phyloP scores from a whole-genome alignment of 1,140 invertebrate genomes.

The Leptinotarsa lineolata region DNA sequence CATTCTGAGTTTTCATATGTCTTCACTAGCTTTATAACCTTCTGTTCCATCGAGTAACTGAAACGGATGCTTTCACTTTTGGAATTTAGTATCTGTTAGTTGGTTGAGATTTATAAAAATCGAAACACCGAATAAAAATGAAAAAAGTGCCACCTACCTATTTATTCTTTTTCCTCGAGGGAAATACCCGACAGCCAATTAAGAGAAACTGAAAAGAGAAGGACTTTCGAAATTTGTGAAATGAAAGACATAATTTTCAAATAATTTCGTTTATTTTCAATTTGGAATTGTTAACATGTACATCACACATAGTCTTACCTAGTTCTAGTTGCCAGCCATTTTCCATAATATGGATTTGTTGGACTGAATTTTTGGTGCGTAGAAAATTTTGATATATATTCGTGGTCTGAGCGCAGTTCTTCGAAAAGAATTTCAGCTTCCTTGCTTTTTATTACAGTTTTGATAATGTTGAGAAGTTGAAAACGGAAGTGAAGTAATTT shows the following conservation, averaged over 20 bases:
- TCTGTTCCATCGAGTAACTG: background rate
- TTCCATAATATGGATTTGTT: conserved; percentile 38
- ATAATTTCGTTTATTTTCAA: conserved; percentile 55
- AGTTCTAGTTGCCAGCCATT: conserved; percentile 44
- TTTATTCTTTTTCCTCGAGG: conserved; percentile 33
- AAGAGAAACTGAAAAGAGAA: conserved; percentile 35
- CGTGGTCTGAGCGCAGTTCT: background rate
- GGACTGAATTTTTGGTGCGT: conserved; percentile 48
- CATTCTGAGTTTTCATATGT: no score
- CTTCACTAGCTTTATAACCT: no score
- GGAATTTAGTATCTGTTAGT: conserved; percentile 54
- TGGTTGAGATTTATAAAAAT: conserved; percentile 33
- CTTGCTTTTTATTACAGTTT: background rate
- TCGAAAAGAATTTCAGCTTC: background rate
- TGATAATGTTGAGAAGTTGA: background rate
- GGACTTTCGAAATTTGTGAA: conserved; percentile 15
- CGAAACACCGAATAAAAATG: conserved; percentile 27
- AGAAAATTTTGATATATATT: conserved; percentile 54
- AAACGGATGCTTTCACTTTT: conserved; percentile 36
- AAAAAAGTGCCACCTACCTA: conserved; percentile 53
- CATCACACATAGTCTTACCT: conserved; percentile 57
- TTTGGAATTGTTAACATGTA: conserved; percentile 58
- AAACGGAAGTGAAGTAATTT: background rate
- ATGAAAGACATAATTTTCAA: conserved; percentile 44
- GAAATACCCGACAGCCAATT: conserved; percentile 42